Conservation (phyloP, 2,797 vertebrate genomes). For the Enoplosus armatus region DNA sequence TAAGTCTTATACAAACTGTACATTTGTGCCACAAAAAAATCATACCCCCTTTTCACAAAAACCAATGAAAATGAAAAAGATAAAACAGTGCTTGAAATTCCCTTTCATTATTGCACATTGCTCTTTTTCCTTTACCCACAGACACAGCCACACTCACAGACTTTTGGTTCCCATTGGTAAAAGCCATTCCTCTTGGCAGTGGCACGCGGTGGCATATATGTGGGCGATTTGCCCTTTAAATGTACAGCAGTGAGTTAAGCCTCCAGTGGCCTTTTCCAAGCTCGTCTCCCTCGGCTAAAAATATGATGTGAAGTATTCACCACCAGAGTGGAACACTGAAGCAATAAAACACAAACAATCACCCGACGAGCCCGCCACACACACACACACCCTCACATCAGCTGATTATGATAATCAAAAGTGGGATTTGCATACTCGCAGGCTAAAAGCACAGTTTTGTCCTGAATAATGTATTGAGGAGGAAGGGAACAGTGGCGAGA, state of each 20-base stretch:
- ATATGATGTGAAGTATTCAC: constrained; percentile 72
- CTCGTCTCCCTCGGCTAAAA: constrained; percentile 72
- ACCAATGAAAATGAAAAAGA: constrained; percentile 1
- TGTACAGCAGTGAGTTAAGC: constrained; percentile 75
- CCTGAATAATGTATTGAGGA: constrained; percentile 83
- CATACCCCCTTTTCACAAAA: neutral
- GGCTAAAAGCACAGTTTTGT: constrained; percentile 81
- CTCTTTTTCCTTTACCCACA: neutral
- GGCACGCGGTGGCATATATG: constrained; percentile 74
- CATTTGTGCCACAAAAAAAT: neutral
- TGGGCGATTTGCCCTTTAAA: constrained; percentile 83
- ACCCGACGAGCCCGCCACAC: constrained; percentile 42
- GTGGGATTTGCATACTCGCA: constrained; percentile 82
- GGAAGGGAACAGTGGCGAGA: constrained; percentile 73
- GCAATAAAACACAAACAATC: constrained; percentile 74
- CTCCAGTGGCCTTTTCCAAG: constrained; percentile 78
- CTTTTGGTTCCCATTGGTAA: constrained; percentile 43
- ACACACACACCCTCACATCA: constrained; percentile 63
- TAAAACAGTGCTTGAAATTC: constrained; percentile 27
- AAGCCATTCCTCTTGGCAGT: constrained; percentile 68
- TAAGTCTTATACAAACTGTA: neutral
- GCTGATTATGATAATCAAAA: constrained; percentile 84
- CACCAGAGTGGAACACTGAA: constrained; percentile 58
- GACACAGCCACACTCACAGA: constrained; percentile 7
- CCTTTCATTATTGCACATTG: neutral